A percentile compares a stretch with the other conserved stretches of the same genome.
phyloP scores from a whole-genome alignment of 2,113 vertebrate species.

The Dendrocopos noguchii region DNA sequence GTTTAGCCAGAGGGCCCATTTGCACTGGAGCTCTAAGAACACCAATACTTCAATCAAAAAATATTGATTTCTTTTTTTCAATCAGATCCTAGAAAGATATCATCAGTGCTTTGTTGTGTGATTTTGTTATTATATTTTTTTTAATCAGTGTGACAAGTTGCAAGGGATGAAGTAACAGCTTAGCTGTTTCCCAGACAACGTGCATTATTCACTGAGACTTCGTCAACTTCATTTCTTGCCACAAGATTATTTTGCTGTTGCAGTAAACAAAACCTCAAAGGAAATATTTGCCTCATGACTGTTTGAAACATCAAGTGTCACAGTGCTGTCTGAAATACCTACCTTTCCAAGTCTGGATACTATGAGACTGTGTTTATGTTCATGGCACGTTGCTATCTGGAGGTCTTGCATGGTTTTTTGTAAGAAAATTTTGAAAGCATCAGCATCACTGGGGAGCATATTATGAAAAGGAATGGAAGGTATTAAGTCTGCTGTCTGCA shows the following conservation, averaged over 20 bases:
- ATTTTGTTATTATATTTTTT: neutral
- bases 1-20: neutral
- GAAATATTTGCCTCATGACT: neutral
- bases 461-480: neutral
- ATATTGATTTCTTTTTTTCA: conserved; percentile 1
- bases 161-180: neutral
- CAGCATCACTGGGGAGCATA: neutral
- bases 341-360: neutral
- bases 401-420: neutral
- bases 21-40: neutral
- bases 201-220: neutral
- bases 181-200: neutral
- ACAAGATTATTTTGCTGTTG: neutral
- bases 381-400: neutral
- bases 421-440: neutral
- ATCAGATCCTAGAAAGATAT: conserved; percentile 14
- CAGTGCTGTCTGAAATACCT: neutral
- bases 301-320: neutral
- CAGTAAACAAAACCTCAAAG: neutral
- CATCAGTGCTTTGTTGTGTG: neutral
- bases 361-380: neutral
- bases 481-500: neutral
- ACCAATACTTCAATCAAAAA: conserved; percentile 34
- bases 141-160: neutral
- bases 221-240: neutral